Conservation (phyloP, 2,113 vertebrate species). For the Galbula dea region DNA sequence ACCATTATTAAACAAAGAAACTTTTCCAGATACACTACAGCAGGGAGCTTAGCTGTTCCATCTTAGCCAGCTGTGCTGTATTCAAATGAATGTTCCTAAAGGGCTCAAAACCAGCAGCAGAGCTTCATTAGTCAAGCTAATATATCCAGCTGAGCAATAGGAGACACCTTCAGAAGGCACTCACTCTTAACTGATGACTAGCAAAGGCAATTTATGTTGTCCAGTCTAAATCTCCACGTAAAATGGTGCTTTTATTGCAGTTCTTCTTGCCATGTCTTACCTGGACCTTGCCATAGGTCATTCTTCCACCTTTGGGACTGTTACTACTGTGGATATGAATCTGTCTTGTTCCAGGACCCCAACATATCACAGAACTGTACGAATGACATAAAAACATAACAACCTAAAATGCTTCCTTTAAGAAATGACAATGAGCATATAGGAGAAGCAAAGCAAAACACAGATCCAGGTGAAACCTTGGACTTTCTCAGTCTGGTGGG, state of each 20-base stretch:
- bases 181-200: background rate
- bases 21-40: background rate
- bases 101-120: background rate
- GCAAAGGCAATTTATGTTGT: background rate
- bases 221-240: background rate
- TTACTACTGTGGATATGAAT: background rate
- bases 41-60: background rate
- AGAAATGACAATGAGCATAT: rapidly evolving
- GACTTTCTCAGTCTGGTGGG: background rate
- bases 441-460: background rate
- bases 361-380: rapidly evolving
- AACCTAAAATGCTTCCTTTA: no score
- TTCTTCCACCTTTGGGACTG: background rate
- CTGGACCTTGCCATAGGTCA: background rate
- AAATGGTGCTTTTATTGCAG: background rate
- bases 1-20: background rate
- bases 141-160: background rate
- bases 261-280: background rate
- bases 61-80: background rate
- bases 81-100: background rate
- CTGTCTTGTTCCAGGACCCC: background rate
- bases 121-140: background rate
- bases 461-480: background rate
- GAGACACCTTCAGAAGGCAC: background rate
- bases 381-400: background rate